Base-by-base conservation (phyloP, 2,888 invertebrate genomes). In the Protophormia terraenovae region DNA sequence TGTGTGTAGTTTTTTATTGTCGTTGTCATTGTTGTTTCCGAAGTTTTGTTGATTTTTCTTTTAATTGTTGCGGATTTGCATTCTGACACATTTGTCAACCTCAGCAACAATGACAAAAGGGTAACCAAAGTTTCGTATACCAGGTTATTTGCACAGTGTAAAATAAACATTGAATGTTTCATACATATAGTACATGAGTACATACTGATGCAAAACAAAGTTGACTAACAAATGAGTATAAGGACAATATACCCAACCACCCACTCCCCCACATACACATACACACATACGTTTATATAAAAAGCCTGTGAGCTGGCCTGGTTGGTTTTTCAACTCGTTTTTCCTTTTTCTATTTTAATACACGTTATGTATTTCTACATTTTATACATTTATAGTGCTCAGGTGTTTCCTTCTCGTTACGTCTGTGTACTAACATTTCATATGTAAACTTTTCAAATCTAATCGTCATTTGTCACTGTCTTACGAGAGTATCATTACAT, bases 51-150 rank as follows among this genome's bases (percentile, higher is more conserved):
- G 91, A 91, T 91, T 90, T 91, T 91, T 91, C 90, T 90, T 90
- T 90, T 91, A 91, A 91, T 92, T 90, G 92, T 91, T 91, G 92
- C 90, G 92, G 92, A 92, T 91, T 91, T 90, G 90, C 91, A 91
- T 92, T 92, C 91, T 92, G 92, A 92, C 92, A 92, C 92, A 91
- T 90, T 92, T 91, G 91, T 89, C 91, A 91, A 91, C 91, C 91
- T 91, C 91, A 91, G 89, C 90, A 88, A 89, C 89, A 89, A 89
- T 87, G 87, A 88, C 88, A 88, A 83, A 87, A 86, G 87, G 88
- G 88, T 89, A 88, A 87, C 88, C 87, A 87, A 89, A 86, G 88
- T 87, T 87, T 86, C 89, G 87, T 86, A 76, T 85, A 83, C 87
- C 86, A 86, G 87, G 89, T 83, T 85, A 88, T 84, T 87, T 85